Base-by-base conservation (phyloP, 2,113 vertebrate genomes). In the Nycticorax nycticorax region DNA sequence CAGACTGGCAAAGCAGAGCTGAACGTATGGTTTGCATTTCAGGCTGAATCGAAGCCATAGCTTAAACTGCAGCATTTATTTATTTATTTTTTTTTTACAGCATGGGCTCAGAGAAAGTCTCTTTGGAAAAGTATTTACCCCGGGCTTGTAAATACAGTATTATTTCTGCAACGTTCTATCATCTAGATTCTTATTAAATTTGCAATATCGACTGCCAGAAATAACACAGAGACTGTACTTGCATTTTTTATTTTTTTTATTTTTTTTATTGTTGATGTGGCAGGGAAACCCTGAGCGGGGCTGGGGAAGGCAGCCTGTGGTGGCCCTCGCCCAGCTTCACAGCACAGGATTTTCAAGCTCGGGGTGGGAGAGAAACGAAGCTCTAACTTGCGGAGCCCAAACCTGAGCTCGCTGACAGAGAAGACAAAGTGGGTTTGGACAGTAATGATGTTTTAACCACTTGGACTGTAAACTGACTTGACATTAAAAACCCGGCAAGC, bases 11-110 rank as follows among this genome's bases (percentile, higher is more conserved):
- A 79, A 73, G 67, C 55, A 71, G 78, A 86, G 57, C 63, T 57
- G 32, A 71, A 76, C 3, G 37, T 91, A 89, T 91, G 96, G 92
- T 94, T 96, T 96, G 90, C 81, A 91, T 97, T 88, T 94, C 2
- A 1, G 80, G 47, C 80, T 95, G 91, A 96, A 92, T 67, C 2
- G 1, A 89, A 94, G 64, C 91, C 88, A 53, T 71, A 89, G 72
- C 60, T 74, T 88, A 30, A 94, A 92, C 74, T 57, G 43, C 52
- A 80, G 55, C 27, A 1, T 55, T 85, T 89, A n/a, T n/a, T n/a
- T n/a, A n/a, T n/a, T n/a, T n/a, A n/a, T 92, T 82, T 69, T 86
- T 69, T 92, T 86, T 63, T 92, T 63, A 69, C 37, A 76, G 28
- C 59, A 39, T 8, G 28, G 39, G 33, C 80, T 84, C 28, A 56